Conservation (phyloP, 2,113 vertebrate species). For the Drymodes brunneopygia region DNA sequence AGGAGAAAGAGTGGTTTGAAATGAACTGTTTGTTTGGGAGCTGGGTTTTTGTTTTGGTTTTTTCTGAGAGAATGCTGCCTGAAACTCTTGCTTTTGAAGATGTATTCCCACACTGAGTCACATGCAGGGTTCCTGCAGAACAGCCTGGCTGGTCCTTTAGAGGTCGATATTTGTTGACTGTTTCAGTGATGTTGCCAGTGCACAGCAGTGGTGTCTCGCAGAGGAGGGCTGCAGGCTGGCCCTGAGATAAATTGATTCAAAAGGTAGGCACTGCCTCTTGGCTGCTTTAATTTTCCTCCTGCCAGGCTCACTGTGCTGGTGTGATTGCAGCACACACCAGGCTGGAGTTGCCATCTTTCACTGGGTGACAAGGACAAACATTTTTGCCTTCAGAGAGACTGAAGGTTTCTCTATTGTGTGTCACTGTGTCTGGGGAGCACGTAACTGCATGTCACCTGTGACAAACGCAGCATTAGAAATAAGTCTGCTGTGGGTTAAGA, state of each 20-base stretch:
- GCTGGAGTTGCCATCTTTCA: background rate
- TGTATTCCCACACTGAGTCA: conserved; percentile 7
- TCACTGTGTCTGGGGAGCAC: background rate
- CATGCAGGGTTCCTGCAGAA: background rate
- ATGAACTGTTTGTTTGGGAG: background rate
- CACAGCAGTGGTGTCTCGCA: background rate
- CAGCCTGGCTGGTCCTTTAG: background rate
- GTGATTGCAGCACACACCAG: background rate
- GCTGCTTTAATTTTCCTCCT: background rate
- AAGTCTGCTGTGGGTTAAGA: background rate
- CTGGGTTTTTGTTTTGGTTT: background rate
- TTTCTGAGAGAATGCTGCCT: background rate
- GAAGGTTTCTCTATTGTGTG: background rate
- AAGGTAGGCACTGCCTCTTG: background rate
- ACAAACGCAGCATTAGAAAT: conserved; percentile 13
- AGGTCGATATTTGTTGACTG: background rate
- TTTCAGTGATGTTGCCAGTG: background rate
- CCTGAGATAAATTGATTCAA: background rate
- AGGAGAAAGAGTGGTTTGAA: conserved; percentile 23
- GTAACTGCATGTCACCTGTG: background rate
- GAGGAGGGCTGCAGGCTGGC: background rate
- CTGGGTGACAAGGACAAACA: conserved; percentile 20
- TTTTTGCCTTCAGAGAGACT: background rate
- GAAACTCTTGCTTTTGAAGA: conserved; percentile 36
- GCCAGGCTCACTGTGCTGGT: background rate